Percentiles rank a stretch among this genome's conserved stretches.
Conservation (phyloP, 2,888 invertebrate genomes). For the Baronia brevicornis region DNA sequence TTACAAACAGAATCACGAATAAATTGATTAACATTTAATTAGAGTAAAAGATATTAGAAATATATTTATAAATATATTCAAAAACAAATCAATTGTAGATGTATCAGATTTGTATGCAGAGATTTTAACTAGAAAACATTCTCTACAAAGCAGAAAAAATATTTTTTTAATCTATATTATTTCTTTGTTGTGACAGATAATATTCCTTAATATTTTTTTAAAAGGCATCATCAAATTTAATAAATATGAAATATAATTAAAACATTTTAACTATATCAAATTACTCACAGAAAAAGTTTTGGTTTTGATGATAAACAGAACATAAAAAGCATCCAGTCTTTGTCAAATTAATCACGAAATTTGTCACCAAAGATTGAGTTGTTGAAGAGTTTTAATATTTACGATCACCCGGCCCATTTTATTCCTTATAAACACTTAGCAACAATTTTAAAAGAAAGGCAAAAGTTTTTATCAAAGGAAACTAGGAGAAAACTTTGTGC, state of each 20-base stretch:
- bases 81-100: too few relatives aligned
- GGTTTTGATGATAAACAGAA: not conserved
- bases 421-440: constrained; percentile 30
- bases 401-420: constrained; percentile 22
- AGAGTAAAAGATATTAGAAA: too few relatives aligned
- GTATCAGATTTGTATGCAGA: too few relatives aligned
- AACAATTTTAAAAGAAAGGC: constrained; percentile 34
- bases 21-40: too few relatives aligned
- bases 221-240: too few relatives aligned
- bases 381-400: constrained; percentile 28
- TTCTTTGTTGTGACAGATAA: too few relatives aligned
- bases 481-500: constrained; percentile 18
- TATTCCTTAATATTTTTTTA: too few relatives aligned
- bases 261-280: not conserved
- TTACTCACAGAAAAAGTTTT: not conserved
- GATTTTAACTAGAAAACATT: too few relatives aligned
- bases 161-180: too few relatives aligned
- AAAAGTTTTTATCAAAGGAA: constrained; percentile 20
- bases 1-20: too few relatives aligned
- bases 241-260: constrained; percentile 1
- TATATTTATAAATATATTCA: too few relatives aligned
- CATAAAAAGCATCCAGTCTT: not conserved
- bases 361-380: constrained; percentile 9
- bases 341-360: constrained; percentile 6
- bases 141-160: too few relatives aligned